Evolutionary conservation across 1,140 invertebrate genomes (phyloP).

Genomic region (Caerostris darwini): DNA sequence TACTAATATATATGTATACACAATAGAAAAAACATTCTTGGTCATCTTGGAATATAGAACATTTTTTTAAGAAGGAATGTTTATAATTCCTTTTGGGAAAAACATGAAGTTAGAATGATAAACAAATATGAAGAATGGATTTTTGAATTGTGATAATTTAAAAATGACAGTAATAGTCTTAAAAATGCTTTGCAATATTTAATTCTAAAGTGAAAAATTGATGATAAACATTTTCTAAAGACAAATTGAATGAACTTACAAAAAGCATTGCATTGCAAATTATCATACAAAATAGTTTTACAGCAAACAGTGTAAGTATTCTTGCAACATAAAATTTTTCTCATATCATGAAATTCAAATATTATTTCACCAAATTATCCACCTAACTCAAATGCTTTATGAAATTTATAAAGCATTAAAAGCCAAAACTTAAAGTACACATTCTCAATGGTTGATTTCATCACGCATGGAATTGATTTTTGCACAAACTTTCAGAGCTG

Average conservation of each 20-base stretch:
- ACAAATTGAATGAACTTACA: not conserved
- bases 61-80: no score
- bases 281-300: not conserved
- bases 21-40: no score
- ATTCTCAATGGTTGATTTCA: conserved; percentile 81
- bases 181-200: no score
- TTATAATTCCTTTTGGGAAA: no score
- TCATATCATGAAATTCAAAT: not conserved
- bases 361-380: not conserved
- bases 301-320: not conserved
- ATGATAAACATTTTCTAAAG: no score
- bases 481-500: conserved; percentile 96
- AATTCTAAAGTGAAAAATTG: no score
- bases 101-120: no score
- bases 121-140: no score
- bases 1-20: no score
- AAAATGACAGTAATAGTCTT: no score
- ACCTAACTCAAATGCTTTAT: not conserved
- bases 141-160: no score
- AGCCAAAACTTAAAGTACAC: not conserved
- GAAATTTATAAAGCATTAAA: not conserved
- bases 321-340: not conserved
- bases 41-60: no score
- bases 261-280: not conserved
- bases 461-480: conserved; percentile 89